Base-by-base conservation (phyloP, 1,140 invertebrate genomes). In the Leguminivora glycinivorella region DNA sequence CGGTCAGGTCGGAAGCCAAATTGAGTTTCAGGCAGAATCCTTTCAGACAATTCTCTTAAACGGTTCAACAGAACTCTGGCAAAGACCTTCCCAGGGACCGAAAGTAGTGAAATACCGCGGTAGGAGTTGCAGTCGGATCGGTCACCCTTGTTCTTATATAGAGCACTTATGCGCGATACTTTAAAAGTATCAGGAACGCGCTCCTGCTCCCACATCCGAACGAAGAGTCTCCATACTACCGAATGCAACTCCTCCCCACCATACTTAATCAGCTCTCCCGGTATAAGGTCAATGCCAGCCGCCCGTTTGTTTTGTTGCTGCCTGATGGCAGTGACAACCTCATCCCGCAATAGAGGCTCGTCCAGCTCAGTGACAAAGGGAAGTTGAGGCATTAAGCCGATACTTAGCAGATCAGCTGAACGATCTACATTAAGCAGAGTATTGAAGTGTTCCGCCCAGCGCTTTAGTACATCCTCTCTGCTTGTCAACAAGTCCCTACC, bases 61-160 rank as follows among this genome's bases (percentile, higher is more conserved):
- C 73, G 71, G 40, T 76, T 79, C 2, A 77, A 38, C 31, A 80
- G 52, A 0, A 82, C 56, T 76, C 73, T 69, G 12, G 72, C 74
- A 70, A 79, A 77, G 5, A 74, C 68, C n/a, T 80, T 80, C 52
- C 76, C 78, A 3, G 29, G 29, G 26, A 75, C 67, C 22, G 75
- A 72, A 0, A 82, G 52, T 1, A 82, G 56, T 12, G 75, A 80
- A 6, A 79, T 80, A 69, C 76, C 72, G 0, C 76, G 60, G 29
- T 79, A 76, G 5, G 72, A 76, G 29, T 74, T 19, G 40, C 77
- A 78, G 22, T 78, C 73, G 0, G 71, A 68, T 1, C 75, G 68
- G 24, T 77, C 73, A 14, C 78, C n/a, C n/a, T n/a, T n/a, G n/a
- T n/a, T n/a, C n/a, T n/a, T n/a, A n/a, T n/a, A n/a, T n/a, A n/a